phyloP scores from a whole-genome alignment of 2,888 invertebrate genomes.

The Heliconius cydno region DNA sequence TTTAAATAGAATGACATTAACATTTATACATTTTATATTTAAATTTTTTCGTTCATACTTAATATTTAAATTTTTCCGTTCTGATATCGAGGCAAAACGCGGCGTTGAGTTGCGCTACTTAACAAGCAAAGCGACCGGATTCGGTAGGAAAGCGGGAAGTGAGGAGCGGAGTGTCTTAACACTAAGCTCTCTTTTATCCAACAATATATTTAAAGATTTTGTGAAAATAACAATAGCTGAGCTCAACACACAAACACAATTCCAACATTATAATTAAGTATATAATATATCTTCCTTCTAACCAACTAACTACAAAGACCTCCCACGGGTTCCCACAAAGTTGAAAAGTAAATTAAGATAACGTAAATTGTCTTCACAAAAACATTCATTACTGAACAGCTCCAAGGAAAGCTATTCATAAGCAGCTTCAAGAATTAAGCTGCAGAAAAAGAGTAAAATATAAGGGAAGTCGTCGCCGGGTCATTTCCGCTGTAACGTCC shows the following conservation, averaged over 20 bases:
- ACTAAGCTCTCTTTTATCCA: too few species aligned
- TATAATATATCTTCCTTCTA: neutral
- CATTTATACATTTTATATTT: too few species aligned
- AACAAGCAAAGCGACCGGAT: too few species aligned
- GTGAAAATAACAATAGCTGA: too few species aligned
- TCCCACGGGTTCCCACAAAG: neutral
- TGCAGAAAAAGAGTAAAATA: slow-evolving; percentile 32
- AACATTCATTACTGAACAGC: slow-evolving; percentile 17
- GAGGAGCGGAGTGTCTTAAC: too few species aligned
- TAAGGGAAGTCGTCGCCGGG: slow-evolving; percentile 30
- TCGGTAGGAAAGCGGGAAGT: too few species aligned
- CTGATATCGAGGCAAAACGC: too few species aligned
- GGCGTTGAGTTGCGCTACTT: too few species aligned
- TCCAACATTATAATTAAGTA: neutral
- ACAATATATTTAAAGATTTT: too few species aligned
- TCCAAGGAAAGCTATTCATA: slow-evolving; percentile 27
- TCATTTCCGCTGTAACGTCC: slow-evolving; percentile 32
- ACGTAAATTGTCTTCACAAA: slow-evolving; percentile 21
- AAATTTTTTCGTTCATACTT: too few species aligned
- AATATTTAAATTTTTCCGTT: too few species aligned
- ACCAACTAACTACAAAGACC: neutral
- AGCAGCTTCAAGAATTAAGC: slow-evolving; percentile 31
- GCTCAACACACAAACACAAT: neutral
- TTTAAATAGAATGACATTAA: too few species aligned
- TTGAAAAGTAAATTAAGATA: slow-evolving; percentile 14